These are phyloP conservation scores for Oscheius sp. DNA, from an alignment of 2,888 invertebrate species.

Conservation along the genomic window DNA sequence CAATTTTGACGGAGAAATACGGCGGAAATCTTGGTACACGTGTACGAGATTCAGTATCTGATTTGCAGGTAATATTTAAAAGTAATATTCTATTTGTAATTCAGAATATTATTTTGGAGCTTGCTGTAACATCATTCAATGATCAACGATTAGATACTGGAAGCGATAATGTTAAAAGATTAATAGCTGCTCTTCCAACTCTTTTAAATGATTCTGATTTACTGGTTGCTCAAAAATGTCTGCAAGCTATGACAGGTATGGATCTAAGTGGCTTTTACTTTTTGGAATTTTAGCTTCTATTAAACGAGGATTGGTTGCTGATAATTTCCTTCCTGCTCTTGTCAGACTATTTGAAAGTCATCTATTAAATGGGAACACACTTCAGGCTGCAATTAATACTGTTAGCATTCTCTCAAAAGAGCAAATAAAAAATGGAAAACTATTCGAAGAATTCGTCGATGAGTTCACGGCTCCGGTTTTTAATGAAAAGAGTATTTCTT, in stretches of 20 bases:
- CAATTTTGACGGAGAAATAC: constrained; percentile 6
- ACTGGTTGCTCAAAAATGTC: constrained; percentile 85
- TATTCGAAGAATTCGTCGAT: constrained; percentile 79
- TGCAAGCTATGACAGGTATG: constrained; percentile 49
- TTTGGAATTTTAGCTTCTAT: constrained; percentile 40
- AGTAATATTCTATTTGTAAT: not conserved
- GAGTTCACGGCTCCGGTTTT: constrained; percentile 82
- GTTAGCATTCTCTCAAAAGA: constrained; percentile 84
- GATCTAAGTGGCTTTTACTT: no score
- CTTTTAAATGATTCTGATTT: constrained; percentile 91
- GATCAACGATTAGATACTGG: not conserved
- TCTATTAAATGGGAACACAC: constrained; percentile 80
- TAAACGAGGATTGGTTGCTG: constrained; percentile 62
- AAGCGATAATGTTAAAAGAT: constrained; percentile 32
- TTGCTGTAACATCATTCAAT: not conserved
- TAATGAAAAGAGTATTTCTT: constrained; percentile 56
- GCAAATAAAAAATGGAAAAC: constrained; percentile 77
- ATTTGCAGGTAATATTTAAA: not conserved
- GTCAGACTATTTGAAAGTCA: constrained; percentile 45
- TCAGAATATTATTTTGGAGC: not conserved
- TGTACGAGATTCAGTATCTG: not conserved
- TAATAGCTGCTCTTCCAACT: constrained; percentile 84
- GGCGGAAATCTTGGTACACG: not conserved
- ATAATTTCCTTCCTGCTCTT: constrained; percentile 77
- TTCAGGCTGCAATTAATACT: constrained; percentile 90